Conservation (phyloP, 2,888 invertebrate species). For the Steinernema scapterisci region DNA sequence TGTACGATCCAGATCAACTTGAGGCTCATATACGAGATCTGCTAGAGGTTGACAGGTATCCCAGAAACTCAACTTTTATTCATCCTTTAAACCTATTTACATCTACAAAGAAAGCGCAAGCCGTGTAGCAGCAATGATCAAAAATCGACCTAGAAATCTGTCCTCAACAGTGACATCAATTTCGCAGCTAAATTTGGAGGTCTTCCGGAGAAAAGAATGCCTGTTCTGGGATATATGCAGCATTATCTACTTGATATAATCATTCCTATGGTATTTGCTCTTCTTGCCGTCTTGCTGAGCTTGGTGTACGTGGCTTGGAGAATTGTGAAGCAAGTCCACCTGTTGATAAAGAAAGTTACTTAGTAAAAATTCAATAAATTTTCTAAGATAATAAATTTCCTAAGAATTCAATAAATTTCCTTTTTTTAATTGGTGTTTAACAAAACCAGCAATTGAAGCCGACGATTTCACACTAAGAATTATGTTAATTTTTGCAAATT, state of each 20-base stretch:
- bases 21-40: neutral
- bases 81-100: neutral
- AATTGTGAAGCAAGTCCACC: too few relatives aligned
- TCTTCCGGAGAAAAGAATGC: slow-evolving; percentile 7
- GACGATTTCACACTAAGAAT: too few relatives aligned
- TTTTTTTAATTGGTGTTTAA: too few relatives aligned
- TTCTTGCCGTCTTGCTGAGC: neutral
- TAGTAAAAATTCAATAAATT: too few relatives aligned
- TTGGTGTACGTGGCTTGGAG: too few relatives aligned
- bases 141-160: neutral
- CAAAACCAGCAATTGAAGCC: too few relatives aligned
- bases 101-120: neutral
- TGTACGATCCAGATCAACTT: neutral
- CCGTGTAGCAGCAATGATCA: neutral
- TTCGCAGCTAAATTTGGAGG: neutral
- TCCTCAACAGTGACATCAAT: neutral
- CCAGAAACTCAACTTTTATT: too few relatives aligned
- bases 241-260: slow-evolving; percentile 5
- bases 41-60: neutral
- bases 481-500: too few relatives aligned
- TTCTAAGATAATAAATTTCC: too few relatives aligned
- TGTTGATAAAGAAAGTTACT: too few relatives aligned
- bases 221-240: neutral
- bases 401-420: too few relatives aligned
- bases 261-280: slow-evolving; percentile 3